These are phyloP conservation scores for Lepisosteus osseus DNA, from an alignment of 2,113 vertebrate species.

Conservation along the genomic window DNA sequence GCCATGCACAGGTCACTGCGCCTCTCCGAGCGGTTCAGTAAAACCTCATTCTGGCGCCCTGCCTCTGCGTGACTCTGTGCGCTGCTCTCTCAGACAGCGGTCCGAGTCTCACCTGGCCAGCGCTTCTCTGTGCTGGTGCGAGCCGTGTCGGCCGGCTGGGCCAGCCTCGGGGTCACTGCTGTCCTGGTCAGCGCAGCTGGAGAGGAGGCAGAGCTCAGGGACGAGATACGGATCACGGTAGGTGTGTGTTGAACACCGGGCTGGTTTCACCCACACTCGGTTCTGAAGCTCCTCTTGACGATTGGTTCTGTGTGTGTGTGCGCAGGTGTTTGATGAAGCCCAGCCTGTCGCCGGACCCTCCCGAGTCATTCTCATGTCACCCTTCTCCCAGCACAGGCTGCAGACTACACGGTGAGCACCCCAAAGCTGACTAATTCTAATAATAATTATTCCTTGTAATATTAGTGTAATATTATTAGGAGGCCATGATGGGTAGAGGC, in stretches of 20 bases:
- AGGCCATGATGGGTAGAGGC: too few relatives aligned
- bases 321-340: slow-evolving; percentile 56
- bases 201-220: slow-evolving; percentile 47
- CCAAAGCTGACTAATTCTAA: background rate
- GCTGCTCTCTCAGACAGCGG: slow-evolving; percentile 30
- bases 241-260: background rate
- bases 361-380: slow-evolving; percentile 52
- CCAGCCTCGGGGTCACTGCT: slow-evolving; percentile 56
- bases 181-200: slow-evolving; percentile 36
- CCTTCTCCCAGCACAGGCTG: slow-evolving; percentile 56
- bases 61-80: too few relatives aligned
- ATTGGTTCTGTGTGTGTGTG: background rate
- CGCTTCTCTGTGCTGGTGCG: slow-evolving; percentile 60
- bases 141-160: slow-evolving; percentile 52
- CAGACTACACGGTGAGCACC: slow-evolving; percentile 56
- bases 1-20: too few relatives aligned
- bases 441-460: too few relatives aligned
- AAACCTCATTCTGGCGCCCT: too few relatives aligned
- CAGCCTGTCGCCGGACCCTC: slow-evolving; percentile 18
- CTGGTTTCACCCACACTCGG: background rate
- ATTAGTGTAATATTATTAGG: too few relatives aligned
- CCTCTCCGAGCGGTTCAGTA: too few relatives aligned
- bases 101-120: slow-evolving; percentile 39
- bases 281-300: background rate
- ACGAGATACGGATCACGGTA: slow-evolving; percentile 67